Base-by-base conservation (phyloP, 1,140 invertebrate species). In the Sycobia sp. region DNA sequence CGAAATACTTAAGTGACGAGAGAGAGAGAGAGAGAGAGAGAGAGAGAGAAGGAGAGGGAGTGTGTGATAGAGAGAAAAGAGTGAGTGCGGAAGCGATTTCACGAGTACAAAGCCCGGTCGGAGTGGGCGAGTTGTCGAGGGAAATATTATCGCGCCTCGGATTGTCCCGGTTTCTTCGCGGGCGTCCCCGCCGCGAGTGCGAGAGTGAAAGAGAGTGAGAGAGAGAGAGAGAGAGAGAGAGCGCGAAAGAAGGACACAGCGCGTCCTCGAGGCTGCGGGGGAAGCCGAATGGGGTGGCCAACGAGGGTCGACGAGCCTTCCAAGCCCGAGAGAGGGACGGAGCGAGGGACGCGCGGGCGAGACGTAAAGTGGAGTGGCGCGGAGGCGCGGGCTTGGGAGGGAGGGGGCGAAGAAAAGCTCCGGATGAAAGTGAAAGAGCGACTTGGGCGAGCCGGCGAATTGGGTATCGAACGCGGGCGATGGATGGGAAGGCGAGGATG, bases 81-180 rank as follows among this genome's bases (percentile, higher is more conserved):
- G 47, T 1, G 7, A 23, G 32, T 22, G 32, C 13, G 32, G 8
- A 38, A 56, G 53, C 47, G n/a, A n/a, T n/a, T n/a, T n/a, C n/a
- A 47, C 53, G 54, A 63, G 65, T 73, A 71, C 68, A 72, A 74
- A 74, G 74, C 70, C 72, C 64, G 65, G 56, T 71, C 71, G 65
- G 76, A 79, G 76, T 76, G 71, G 75, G 73, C 72, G 75, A 77
- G 72, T 78, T 75, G 76, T 79, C 73, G 71, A 71, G 76, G 72
- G 75, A 79, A 78, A 79, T 77, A 74, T 79, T 81, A 79, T 79
- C 77, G 75, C 71, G 69, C 74, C 65, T 58, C 57, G 69, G 67
- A 75, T 76, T 71, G 73, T 70, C 64, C 67, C 44, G 27, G 13
- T 34, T 39, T 13, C 3, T 27, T 9, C 11, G 46, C 4, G 20